Evolutionary conservation across 2,797 vertebrate species (phyloP).

Genomic region (Acrocephalus scirpaceus): DNA sequence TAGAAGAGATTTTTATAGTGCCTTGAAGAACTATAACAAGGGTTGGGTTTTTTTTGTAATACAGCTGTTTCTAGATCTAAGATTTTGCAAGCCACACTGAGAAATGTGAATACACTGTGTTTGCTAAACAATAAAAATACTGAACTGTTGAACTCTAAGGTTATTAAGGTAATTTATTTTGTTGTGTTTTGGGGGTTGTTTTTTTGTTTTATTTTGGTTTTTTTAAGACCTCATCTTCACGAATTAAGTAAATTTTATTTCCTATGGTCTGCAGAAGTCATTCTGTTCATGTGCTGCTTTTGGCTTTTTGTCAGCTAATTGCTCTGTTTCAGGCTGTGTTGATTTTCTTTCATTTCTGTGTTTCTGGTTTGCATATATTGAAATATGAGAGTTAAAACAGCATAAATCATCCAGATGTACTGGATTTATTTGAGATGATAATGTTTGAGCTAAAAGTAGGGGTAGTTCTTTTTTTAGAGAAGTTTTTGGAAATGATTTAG

Average conservation of each 20-base stretch:
- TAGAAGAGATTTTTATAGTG: neutral
- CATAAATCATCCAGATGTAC: neutral
- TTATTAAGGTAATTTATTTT: neutral
- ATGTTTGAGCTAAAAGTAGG: neutral
- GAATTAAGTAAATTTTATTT: neutral
- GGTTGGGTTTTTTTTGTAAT: neutral
- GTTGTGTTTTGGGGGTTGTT: accelerated
- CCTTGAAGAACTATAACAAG: neutral
- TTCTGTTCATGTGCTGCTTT: neutral
- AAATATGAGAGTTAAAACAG: neutral
- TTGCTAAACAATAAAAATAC: neutral
- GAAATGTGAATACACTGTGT: neutral
- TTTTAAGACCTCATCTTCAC: neutral
- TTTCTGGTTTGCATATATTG: neutral
- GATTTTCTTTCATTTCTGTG: neutral
- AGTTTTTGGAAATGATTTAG: neutral
- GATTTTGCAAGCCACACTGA: neutral
- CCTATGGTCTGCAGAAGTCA: neutral
- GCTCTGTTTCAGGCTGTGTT: neutral
- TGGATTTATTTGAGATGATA: neutral
- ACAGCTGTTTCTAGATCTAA: neutral
- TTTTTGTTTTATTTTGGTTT: neutral
- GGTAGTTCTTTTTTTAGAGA: neutral
- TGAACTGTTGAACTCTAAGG: neutral
- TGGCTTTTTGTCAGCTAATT: neutral